A percentile compares a stretch with the other conserved stretches of the same genome.
These are phyloP conservation scores for Neopipo cinnamomea DNA, from an alignment of 2,113 vertebrate species.

Conservation along the genomic window DNA sequence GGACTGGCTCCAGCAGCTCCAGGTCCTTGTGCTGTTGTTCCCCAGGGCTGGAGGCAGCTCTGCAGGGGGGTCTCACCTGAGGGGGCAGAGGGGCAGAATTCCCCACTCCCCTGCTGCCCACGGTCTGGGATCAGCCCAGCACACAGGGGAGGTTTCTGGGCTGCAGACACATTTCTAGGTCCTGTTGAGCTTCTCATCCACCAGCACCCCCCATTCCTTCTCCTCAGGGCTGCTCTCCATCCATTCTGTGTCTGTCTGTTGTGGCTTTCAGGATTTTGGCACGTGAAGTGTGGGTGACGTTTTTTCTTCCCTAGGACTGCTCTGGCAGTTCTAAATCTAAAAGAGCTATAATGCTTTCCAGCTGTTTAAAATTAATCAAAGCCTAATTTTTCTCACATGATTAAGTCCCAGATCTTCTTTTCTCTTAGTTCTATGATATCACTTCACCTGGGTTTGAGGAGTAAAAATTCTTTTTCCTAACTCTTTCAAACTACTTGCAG, in stretches of 20 bases:
- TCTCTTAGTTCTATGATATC: not conserved
- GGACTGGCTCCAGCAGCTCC: not conserved
- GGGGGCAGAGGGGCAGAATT: not conserved
- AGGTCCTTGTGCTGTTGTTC: fast-evolving
- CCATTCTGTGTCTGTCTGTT: not conserved
- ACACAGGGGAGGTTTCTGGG: not conserved
- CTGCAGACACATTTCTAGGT: not conserved
- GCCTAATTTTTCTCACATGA: not conserved
- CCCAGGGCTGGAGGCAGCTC: not conserved
- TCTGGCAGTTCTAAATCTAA: not conserved
- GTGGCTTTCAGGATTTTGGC: conserved; percentile 19
- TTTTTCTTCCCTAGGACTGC: not conserved
- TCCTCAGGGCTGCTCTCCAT: not conserved
- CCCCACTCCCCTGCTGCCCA: not conserved
- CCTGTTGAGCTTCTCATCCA: not conserved
- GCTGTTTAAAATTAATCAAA: not conserved
- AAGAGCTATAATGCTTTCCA: not conserved
- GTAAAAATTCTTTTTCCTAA: not conserved
- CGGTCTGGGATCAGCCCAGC: not conserved
- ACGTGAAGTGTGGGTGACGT: not conserved
- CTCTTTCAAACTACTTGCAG: not conserved
- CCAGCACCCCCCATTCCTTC: not conserved
- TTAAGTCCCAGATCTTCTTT: not conserved
- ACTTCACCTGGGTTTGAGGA: not conserved
- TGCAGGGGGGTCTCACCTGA: not conserved